These are phyloP conservation scores for Xiphophorus maculatus DNA, from an alignment of 2,113 vertebrate species.

Conservation along the genomic window DNA sequence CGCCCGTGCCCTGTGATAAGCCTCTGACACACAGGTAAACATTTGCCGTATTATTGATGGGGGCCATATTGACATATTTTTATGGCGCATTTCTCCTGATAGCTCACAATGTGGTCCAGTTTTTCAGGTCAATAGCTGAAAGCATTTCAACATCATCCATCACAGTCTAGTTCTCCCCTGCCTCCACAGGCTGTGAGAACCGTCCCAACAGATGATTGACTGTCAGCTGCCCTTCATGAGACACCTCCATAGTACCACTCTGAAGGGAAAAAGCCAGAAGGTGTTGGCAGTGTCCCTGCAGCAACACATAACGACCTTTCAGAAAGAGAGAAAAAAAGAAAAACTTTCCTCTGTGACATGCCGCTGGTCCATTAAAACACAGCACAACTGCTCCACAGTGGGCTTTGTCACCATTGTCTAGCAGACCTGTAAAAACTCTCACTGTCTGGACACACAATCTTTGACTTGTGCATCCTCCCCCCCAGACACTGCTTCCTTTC, in stretches of 20 bases:
- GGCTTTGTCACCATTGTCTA: constrained; percentile 32
- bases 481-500: constrained; percentile 12
- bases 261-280: constrained; percentile 24
- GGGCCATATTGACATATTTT: constrained; percentile 41
- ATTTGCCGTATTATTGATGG: constrained; percentile 43
- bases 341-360: constrained; percentile 34
- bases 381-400: constrained; percentile 31
- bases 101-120: constrained; percentile 37
- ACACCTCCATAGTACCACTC: constrained; percentile 45
- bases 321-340: background rate
- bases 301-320: constrained; percentile 36
- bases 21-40: constrained; percentile 37
- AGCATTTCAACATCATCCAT: constrained; percentile 65
- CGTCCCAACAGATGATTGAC: constrained; percentile 65
- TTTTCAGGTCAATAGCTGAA: constrained; percentile 63
- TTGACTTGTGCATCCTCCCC: background rate
- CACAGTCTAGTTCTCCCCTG: constrained; percentile 52
- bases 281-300: constrained; percentile 24
- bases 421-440: constrained; percentile 24
- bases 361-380: constrained; percentile 39
- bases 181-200: constrained; percentile 35
- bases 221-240: constrained; percentile 55
- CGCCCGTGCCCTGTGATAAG: constrained; percentile 8
- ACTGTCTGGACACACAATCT: constrained; percentile 5
- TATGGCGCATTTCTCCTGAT: constrained; percentile 55